Conservation (phyloP, 2,888 invertebrate genomes). For the Ethmia dodecea region DNA sequence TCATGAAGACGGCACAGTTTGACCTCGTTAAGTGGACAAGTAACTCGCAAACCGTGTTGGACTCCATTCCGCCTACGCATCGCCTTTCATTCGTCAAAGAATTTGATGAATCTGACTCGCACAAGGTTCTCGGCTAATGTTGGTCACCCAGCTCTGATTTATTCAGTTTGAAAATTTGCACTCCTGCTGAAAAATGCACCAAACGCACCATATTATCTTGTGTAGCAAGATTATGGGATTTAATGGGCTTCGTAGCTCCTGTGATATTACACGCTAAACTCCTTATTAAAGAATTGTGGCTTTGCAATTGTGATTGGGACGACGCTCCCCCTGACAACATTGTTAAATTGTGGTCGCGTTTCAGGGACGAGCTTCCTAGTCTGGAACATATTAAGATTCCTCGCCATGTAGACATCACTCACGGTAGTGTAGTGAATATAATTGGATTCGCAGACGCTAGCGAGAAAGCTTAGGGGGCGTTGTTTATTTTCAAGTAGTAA, state of each 20-base stretch:
- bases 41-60: not conserved
- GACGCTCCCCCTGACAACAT: constrained; percentile 7
- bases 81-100: not conserved
- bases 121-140: not conserved
- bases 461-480: constrained; percentile 5
- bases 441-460: constrained; percentile 16
- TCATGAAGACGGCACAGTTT: not conserved
- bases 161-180: not conserved
- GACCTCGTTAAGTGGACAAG: not conserved
- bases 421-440: not conserved
- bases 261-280: constrained; percentile 16
- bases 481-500: constrained; percentile 1
- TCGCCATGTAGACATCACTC: constrained; percentile 9
- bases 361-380: constrained; percentile 2
- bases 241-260: constrained; percentile 16
- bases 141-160: not conserved
- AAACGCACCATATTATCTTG: constrained; percentile 15
- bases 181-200: constrained; percentile 3
- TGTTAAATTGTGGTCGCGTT: not conserved
- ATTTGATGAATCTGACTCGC: not conserved
- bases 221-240: constrained; percentile 15
- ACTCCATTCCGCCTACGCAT: not conserved
- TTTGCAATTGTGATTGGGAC: constrained; percentile 13
- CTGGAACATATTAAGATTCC: constrained; percentile 5
- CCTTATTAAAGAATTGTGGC: constrained; percentile 10